These are phyloP conservation scores for Drosophila parthenogenetica DNA, from an alignment of 2,888 invertebrate genomes.

Conservation along the genomic window DNA sequence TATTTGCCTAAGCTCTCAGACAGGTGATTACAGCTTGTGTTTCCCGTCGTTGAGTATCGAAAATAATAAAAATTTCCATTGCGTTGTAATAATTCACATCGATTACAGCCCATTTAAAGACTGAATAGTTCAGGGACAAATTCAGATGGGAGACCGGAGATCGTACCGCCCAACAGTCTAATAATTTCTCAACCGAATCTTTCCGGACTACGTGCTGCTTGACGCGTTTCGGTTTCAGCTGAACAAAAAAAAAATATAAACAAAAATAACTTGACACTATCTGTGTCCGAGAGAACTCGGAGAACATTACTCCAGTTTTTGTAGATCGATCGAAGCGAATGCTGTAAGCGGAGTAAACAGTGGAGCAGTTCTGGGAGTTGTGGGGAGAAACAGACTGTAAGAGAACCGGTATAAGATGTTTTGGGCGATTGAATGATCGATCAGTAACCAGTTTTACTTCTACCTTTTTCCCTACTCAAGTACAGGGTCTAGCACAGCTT, in stretches of 20 bases:
- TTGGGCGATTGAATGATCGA: no score
- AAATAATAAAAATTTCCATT: constrained; percentile 8
- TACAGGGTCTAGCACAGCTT: neutral
- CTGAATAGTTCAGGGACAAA: no score
- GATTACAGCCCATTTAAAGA: constrained; percentile 8
- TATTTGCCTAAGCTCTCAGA: neutral
- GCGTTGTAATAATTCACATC: constrained; percentile 7
- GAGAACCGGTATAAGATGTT: no score
- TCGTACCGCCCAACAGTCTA: constrained; percentile 11
- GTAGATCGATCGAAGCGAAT: constrained; percentile 13
- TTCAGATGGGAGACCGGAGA: neutral
- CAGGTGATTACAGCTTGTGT: constrained; percentile 3
- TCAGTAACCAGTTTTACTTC: no score
- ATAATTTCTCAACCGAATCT: constrained; percentile 36
- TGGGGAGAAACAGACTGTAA: no score
- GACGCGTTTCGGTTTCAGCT: constrained; percentile 54
- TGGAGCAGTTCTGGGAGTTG: no score
- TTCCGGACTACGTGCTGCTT: constrained; percentile 63
- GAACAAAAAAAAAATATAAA: neutral
- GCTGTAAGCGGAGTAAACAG: neutral
- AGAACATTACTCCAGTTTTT: constrained; percentile 28
- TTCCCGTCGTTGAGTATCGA: neutral
- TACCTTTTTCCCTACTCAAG: neutral
- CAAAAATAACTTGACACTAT: neutral
- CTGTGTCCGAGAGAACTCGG: neutral